Evolutionary conservation across 2,797 vertebrate species (phyloP).

Genomic region (Gouania willdenowi): DNA sequence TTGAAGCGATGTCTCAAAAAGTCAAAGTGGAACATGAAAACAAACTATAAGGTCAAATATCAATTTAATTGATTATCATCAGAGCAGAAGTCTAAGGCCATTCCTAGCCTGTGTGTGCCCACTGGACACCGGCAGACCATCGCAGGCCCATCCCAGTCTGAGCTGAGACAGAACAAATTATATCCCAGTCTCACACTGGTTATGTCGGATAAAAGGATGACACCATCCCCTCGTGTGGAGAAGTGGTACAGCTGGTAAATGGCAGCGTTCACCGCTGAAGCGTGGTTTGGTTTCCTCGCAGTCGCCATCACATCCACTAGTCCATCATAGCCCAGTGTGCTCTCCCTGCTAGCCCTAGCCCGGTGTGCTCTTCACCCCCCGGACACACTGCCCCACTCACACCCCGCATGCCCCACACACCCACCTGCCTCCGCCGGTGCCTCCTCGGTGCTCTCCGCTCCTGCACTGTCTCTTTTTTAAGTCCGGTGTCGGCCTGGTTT

Average conservation of each 20-base stretch:
- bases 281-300: conserved; percentile 66
- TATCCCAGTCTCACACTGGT: too few species aligned
- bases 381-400: background rate
- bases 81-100: too few species aligned
- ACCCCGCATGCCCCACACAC: conserved; percentile 11
- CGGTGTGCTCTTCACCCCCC: conserved; percentile 7
- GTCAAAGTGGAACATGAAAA: too few species aligned
- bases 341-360: conserved; percentile 54
- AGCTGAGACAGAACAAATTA: too few species aligned
- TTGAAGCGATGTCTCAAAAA: too few species aligned
- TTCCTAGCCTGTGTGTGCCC: too few species aligned
- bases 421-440: conserved; percentile 71
- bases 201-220: too few species aligned
- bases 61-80: too few species aligned
- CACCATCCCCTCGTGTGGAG: too few species aligned
- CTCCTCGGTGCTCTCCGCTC: conserved; percentile 31
- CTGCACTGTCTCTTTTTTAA: conserved; percentile 8
- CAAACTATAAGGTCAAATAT: too few species aligned
- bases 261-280: conserved; percentile 14
- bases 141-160: too few species aligned
- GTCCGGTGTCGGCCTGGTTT: conserved; percentile 48
- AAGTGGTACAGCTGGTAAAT: conserved; percentile 10
- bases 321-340: conserved; percentile 31
- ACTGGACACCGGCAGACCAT: too few species aligned
- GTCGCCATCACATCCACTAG: conserved; percentile 58